These are phyloP conservation scores for Malthinus seriepunctatus DNA, from an alignment of 2,888 invertebrate genomes.

Conservation along the genomic window DNA sequence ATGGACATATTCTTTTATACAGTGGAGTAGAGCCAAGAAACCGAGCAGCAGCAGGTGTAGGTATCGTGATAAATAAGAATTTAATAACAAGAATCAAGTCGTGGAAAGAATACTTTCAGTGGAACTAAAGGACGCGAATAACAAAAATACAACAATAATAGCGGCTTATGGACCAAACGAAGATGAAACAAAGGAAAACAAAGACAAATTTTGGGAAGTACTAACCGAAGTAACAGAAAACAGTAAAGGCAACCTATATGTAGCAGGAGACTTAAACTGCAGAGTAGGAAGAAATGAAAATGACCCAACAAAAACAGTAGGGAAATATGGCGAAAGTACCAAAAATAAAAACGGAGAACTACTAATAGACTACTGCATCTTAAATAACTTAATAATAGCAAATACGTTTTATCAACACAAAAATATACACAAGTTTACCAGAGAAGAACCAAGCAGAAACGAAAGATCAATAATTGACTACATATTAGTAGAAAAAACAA, in stretches of 20 bases:
- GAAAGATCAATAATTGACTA: neutral
- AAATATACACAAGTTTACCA: neutral
- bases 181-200: too few relatives aligned
- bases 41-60: constrained; percentile 15
- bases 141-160: too few relatives aligned
- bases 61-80: constrained; percentile 7
- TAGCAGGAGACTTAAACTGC: constrained; percentile 18
- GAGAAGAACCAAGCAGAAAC: neutral
- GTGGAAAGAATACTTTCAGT: too few relatives aligned
- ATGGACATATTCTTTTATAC: constrained; percentile 10
- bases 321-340: neutral
- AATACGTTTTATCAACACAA: neutral
- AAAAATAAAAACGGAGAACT: neutral
- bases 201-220: too few relatives aligned
- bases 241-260: constrained; percentile 8
- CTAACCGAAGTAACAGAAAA: too few relatives aligned
- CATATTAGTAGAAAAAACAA: neutral
- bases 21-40: constrained; percentile 10
- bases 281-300: constrained; percentile 14
- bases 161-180: too few relatives aligned
- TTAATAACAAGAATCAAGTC: too few relatives aligned
- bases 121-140: too few relatives aligned
- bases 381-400: neutral
- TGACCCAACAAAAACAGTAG: neutral
- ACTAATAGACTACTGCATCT: neutral